A percentile compares a stretch with the other conserved stretches of the same genome.
phyloP scores from a whole-genome alignment of 2,113 vertebrate genomes.

The Nothobranchius furzeri region DNA sequence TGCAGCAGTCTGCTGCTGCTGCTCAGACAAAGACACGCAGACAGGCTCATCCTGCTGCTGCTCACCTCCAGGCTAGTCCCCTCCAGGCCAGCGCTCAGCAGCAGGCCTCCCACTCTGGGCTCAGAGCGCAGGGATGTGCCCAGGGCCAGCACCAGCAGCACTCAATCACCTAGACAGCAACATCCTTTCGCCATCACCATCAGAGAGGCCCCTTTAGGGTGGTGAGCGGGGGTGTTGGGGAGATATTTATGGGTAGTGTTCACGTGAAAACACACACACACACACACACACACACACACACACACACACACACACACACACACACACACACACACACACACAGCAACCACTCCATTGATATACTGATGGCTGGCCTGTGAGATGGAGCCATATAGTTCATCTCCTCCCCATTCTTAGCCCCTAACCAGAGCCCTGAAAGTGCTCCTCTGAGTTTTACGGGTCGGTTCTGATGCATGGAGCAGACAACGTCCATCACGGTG shows the following conservation, averaged over 20 bases:
- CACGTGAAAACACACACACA: too few relatives aligned
- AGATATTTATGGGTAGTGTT: slow-evolving; percentile 78
- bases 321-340: slow-evolving; percentile 41
- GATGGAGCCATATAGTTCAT: slow-evolving; percentile 75
- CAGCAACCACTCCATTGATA: slow-evolving; percentile 74
- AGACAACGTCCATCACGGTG: slow-evolving; percentile 38
- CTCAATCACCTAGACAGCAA: slow-evolving; percentile 82
- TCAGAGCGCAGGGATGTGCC: slow-evolving; percentile 62
- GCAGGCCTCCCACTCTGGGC: slow-evolving; percentile 64
- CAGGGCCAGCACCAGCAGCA: slow-evolving; percentile 72
- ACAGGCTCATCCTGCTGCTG: slow-evolving; percentile 51
- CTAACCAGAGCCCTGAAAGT: slow-evolving; percentile 66
- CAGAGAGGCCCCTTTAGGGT: slow-evolving; percentile 75
- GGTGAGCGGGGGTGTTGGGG: slow-evolving; percentile 23
- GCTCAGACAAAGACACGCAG: slow-evolving; percentile 35
- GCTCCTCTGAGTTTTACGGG: slow-evolving; percentile 72
- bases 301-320: slow-evolving; percentile 25
- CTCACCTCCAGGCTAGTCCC: slow-evolving; percentile 54
- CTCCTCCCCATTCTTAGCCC: slow-evolving; percentile 75
- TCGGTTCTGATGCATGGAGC: slow-evolving; percentile 63
- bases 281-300: slow-evolving; percentile 17
- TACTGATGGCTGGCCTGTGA: slow-evolving; percentile 70
- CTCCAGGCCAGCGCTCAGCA: slow-evolving; percentile 59
- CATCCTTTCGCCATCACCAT: slow-evolving; percentile 80
- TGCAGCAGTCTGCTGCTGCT: not conserved